phyloP scores from a whole-genome alignment of 2,888 invertebrate species.

The Patella caerulea region DNA sequence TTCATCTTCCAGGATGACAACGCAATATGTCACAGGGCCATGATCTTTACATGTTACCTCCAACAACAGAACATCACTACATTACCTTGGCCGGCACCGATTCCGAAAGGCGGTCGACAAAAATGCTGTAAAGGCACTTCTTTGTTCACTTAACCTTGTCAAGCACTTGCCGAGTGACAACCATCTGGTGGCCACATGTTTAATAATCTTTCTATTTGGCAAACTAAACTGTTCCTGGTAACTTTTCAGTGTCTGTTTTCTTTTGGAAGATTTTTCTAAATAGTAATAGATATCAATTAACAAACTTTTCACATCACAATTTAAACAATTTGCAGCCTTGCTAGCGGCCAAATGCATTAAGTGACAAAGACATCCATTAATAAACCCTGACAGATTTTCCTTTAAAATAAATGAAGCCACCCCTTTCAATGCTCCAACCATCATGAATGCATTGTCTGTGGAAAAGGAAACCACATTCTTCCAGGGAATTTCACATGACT shows the following conservation, averaged over 20 bases:
- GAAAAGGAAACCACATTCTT: too few relatives aligned
- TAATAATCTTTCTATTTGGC: conserved; percentile 8
- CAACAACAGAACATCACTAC: too few relatives aligned
- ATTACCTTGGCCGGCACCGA: too few relatives aligned
- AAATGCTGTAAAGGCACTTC: conserved; percentile 25
- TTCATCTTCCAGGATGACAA: too few relatives aligned
- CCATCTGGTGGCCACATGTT: conserved; percentile 24
- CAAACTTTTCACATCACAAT: background rate
- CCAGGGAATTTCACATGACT: too few relatives aligned
- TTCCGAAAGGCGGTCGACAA: too few relatives aligned
- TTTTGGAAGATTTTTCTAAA: conserved; percentile 16
- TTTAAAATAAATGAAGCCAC: background rate
- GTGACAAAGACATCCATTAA: background rate
- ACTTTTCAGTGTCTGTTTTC: background rate
- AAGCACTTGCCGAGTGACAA: conserved; percentile 20
- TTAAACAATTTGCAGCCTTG: conserved; percentile 16
- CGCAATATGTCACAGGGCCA: too few relatives aligned
- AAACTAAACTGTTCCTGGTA: conserved; percentile 10
- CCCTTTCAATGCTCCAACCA: background rate
- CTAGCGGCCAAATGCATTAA: background rate
- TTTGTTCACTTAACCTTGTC: conserved; percentile 18
- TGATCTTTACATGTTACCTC: too few relatives aligned
- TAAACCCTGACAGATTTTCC: background rate
- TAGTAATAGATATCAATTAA: conserved; percentile 23
- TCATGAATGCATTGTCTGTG: background rate